Base-by-base conservation (phyloP, 2,888 invertebrate genomes). In the Entomobrya proxima region DNA sequence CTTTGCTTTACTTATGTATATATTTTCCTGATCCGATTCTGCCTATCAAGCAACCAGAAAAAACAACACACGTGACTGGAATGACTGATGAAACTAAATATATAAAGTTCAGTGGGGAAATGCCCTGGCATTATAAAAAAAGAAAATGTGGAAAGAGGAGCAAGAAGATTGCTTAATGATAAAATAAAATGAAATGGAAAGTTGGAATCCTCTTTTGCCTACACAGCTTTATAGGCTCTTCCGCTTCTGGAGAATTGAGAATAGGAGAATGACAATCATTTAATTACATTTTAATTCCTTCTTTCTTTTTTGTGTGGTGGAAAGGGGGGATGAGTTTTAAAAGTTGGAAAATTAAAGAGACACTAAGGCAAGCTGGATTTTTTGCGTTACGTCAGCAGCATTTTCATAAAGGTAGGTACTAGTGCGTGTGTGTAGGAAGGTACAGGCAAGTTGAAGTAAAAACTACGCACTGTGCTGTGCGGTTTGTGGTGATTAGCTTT, bases 231-330 rank as follows among this genome's bases (percentile, higher is more conserved):
- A n/a, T n/a, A n/a, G n/a, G n/a, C n/a, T n/a, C n/a, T n/a, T n/a
- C n/a, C n/a, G n/a, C 24, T 67, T 7, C 21, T 44, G 44, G 15
- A 35, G 37, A 67, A 15, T 67, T 30, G 58, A 18, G 35, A 64
- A 69, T 44, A 40, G n/a, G n/a, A n/a, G 32, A 82, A 75, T 82
- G 82, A 82, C 82, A 74, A 82, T 75, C 75, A 82, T 61, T 82
- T 82, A 82, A 82, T 82, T 82, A 82, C 82, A 82, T 61, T 75
- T 82, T 82, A 82, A 82, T 82, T 82, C 74, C 82, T 52, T 69
- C 21, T 69, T 69, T n/a, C 44, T 11, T 4, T 37, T 44, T 24
- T 44, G 44, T 24, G 13, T 13, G 37, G 18, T 30, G 58, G 30
- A 64, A 35, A 11, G n/a, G 21, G 18, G 18, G 18, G 64, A 64